Evolutionary conservation across 2,888 invertebrate genomes (phyloP).

Genomic region (Lepeophtheirus nordmannii): DNA sequence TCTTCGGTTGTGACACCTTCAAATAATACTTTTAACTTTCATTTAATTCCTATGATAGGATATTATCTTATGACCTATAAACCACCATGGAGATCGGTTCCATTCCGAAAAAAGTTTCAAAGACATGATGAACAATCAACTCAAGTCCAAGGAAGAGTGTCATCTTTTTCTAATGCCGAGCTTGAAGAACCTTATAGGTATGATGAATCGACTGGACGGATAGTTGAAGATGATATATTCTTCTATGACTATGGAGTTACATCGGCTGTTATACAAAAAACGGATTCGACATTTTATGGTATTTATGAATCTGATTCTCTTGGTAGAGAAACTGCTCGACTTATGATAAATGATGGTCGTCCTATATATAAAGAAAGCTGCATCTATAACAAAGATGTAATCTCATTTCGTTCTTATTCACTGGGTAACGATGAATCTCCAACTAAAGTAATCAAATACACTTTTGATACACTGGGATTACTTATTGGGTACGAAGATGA

Average conservation of each 20-base stretch:
- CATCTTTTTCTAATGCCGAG: background rate
- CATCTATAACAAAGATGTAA: too few species aligned
- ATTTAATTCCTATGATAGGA: background rate
- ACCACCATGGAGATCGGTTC: background rate
- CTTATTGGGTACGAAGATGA: background rate
- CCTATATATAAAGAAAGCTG: background rate
- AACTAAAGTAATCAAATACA: background rate
- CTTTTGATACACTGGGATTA: background rate
- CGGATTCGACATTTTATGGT: constrained; percentile 1
- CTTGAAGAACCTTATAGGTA: background rate
- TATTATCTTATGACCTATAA: background rate
- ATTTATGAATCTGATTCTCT: background rate
- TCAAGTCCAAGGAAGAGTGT: background rate
- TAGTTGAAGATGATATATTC: background rate
- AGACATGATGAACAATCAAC: background rate
- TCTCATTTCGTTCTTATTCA: background rate
- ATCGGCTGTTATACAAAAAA: background rate
- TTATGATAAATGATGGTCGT: background rate
- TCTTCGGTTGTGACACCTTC: background rate
- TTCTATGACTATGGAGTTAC: constrained; percentile 3
- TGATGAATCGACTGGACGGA: background rate
- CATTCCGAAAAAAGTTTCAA: background rate
- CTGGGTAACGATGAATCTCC: background rate
- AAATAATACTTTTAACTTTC: background rate
- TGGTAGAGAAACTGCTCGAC: constrained; percentile 2